These are phyloP conservation scores for Heliconius nattereri DNA, from an alignment of 1,140 invertebrate species.

Conservation along the genomic window DNA sequence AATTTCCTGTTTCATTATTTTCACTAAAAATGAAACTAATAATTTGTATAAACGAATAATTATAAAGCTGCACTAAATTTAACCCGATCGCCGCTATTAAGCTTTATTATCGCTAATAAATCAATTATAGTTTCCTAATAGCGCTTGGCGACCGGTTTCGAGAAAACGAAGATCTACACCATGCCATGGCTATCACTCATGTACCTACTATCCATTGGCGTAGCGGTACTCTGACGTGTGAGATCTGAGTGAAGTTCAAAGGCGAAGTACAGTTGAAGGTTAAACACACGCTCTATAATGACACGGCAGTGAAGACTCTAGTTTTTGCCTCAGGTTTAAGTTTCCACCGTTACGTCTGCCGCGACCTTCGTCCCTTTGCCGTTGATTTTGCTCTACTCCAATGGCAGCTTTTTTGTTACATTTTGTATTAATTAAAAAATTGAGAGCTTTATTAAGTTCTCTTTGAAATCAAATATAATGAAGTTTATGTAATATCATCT, in stretches of 20 bases:
- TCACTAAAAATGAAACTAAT: neutral
- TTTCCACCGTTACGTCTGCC: conserved; percentile 1
- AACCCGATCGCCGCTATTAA: neutral
- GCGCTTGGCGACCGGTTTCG: neutral
- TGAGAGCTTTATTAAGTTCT: neutral
- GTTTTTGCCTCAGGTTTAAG: neutral
- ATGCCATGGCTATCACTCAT: neutral
- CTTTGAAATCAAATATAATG: neutral
- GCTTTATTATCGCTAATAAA: conserved; percentile 7
- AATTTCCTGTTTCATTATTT: neutral
- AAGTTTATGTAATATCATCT: neutral
- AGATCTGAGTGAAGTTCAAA: conserved; percentile 19
- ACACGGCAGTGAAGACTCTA: conserved; percentile 4
- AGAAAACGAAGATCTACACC: neutral
- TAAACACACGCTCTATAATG: conserved; percentile 16
- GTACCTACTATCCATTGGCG: neutral
- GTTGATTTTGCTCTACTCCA: conserved; percentile 5
- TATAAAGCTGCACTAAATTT: neutral
- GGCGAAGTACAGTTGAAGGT: conserved; percentile 27
- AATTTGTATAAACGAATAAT: neutral
- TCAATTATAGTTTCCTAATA: conserved; percentile 23
- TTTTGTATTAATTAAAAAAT: neutral
- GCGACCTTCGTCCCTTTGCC: conserved; percentile 14
- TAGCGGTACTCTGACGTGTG: conserved; percentile 8
- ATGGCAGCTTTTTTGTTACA: neutral